Conservation (phyloP, 2,113 vertebrate genomes). For the Arvicanthis niloticus region DNA sequence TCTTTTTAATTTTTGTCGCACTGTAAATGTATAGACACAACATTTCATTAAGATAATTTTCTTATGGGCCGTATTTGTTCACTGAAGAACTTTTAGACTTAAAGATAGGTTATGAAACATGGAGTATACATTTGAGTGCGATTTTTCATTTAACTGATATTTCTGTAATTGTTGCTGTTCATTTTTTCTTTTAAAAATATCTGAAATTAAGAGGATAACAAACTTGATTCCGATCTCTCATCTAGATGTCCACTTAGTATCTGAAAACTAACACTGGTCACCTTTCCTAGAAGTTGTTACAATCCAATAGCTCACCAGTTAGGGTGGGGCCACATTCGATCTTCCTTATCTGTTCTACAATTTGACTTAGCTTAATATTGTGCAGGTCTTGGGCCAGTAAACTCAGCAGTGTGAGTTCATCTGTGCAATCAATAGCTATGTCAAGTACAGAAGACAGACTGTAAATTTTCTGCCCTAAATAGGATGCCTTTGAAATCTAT, state of each 20-base stretch:
- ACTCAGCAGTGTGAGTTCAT: not conserved
- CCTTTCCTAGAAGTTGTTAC: not conserved
- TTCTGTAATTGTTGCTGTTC: not conserved
- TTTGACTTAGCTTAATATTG: not conserved
- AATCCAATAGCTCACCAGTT: not conserved
- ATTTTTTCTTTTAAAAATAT: not conserved
- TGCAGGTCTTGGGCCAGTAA: not conserved
- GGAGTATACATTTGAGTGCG: not conserved
- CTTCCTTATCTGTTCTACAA: not conserved
- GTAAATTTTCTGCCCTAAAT: not conserved
- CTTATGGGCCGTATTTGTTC: not conserved
- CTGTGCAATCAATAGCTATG: not conserved
- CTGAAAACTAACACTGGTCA: not conserved
- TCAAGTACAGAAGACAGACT: not conserved
- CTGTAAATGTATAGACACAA: not conserved
- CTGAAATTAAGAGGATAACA: not conserved
- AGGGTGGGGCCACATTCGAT: not conserved
- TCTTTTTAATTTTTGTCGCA: not conserved
- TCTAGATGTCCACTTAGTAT: not conserved
- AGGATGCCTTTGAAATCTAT: not conserved
- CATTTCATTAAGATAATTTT: not conserved
- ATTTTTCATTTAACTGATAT: conserved; percentile 29
- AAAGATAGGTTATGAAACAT: conserved; percentile 5
- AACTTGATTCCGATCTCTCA: not conserved
- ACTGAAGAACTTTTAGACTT: not conserved